These are phyloP conservation scores for Recurvirostra avosetta DNA, from an alignment of 2,113 vertebrate species.

Conservation along the genomic window DNA sequence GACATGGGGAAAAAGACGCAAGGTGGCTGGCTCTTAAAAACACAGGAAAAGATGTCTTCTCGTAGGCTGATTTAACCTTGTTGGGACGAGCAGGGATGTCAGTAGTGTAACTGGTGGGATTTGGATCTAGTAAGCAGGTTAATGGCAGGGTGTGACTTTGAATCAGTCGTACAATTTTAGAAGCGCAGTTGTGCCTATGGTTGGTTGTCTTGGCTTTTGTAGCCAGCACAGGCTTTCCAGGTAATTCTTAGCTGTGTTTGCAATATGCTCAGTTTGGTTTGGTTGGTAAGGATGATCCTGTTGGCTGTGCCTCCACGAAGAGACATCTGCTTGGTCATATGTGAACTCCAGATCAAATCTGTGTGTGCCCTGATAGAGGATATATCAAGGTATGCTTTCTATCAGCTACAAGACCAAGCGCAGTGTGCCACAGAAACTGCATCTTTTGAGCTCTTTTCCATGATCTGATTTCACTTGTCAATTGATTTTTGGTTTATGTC, in stretches of 20 bases:
- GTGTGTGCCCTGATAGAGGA: no score
- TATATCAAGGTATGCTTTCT: background rate
- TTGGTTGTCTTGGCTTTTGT: background rate
- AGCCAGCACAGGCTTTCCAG: background rate
- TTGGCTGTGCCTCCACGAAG: rapidly evolving
- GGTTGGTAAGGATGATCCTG: background rate
- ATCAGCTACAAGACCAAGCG: rapidly evolving
- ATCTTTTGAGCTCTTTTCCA: background rate
- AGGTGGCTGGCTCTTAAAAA: background rate
- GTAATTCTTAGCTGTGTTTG: background rate
- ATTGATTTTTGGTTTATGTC: background rate
- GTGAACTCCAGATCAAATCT: background rate
- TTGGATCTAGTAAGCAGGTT: background rate
- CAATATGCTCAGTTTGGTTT: background rate
- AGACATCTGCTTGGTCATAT: background rate
- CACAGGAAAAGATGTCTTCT: background rate
- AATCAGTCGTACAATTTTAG: background rate
- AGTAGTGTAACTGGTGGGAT: background rate
- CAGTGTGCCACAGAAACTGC: background rate
- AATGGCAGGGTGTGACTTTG: background rate
- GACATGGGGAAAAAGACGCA: background rate
- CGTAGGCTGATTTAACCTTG: background rate
- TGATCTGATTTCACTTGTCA: background rate
- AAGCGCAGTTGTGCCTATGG: background rate
- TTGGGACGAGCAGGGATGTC: background rate